These are phyloP conservation scores for Phylloscopus trochilus DNA, from an alignment of 2,113 vertebrate genomes.

Conservation along the genomic window DNA sequence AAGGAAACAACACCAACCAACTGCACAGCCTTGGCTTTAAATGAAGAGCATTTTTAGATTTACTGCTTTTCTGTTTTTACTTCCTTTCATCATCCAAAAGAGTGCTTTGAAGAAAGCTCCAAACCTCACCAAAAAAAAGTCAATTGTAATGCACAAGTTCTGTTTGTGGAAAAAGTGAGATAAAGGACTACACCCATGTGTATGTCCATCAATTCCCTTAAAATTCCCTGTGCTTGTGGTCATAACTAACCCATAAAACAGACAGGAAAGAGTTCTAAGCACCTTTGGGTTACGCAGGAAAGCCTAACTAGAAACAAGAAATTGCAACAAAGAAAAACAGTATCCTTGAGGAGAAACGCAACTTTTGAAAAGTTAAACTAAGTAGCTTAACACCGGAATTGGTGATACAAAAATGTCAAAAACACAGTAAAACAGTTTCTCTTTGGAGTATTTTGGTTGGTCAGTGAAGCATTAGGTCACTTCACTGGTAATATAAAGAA, in stretches of 20 bases:
- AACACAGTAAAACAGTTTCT: not conserved
- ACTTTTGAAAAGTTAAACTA: not conserved
- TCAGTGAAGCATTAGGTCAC: not conserved
- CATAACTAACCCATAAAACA: not conserved
- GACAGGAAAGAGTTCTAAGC: not conserved
- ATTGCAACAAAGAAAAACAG: not conserved
- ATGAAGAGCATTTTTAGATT: not conserved
- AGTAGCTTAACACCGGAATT: not conserved
- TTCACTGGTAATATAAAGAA: not conserved
- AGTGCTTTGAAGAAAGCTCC: not conserved
- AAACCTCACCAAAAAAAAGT: not conserved
- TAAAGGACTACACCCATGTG: not conserved
- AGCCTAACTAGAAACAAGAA: not conserved
- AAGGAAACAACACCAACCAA: not conserved
- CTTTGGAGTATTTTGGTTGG: not conserved
- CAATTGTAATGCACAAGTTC: fast-evolving
- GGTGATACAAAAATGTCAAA: not conserved
- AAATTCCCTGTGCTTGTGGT: not conserved
- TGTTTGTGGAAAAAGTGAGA: not conserved
- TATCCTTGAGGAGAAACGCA: not conserved
- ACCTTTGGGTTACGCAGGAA: not conserved
- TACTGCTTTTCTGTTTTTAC: not conserved
- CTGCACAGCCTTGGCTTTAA: not conserved
- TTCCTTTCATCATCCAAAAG: not conserved
- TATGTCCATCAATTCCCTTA: not conserved